These are phyloP conservation scores for Apamea epomidion DNA, from an alignment of 2,888 invertebrate genomes.

Conservation along the genomic window DNA sequence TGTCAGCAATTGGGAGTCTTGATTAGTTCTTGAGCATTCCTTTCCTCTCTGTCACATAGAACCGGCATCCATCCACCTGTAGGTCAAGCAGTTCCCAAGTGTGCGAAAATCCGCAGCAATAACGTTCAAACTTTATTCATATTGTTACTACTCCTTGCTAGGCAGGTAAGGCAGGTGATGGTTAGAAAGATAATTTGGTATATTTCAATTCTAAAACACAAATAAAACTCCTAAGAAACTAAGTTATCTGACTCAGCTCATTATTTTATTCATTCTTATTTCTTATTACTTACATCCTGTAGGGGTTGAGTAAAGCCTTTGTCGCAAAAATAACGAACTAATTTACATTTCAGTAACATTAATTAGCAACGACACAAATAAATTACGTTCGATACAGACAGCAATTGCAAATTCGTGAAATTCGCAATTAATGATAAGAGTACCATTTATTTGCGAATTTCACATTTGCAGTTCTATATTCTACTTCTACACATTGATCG, in stretches of 20 bases:
- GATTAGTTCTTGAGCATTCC: neutral
- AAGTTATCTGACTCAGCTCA: neutral
- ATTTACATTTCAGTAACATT: slow-evolving; percentile 43
- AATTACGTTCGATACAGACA: slow-evolving; percentile 8
- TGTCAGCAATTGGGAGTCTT: neutral
- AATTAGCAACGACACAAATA: slow-evolving; percentile 42
- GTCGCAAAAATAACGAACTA: slow-evolving; percentile 43
- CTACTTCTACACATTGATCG: neutral
- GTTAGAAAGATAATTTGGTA: neutral
- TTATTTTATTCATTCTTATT: slow-evolving; percentile 4
- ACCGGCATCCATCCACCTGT: neutral
- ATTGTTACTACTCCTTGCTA: neutral
- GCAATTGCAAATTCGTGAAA: neutral
- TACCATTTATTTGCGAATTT: slow-evolving; percentile 44
- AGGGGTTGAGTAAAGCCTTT: neutral
- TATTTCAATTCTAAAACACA: neutral
- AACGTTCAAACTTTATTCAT: neutral
- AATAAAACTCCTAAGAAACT: neutral
- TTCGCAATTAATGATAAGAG: neutral
- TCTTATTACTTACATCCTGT: slow-evolving; percentile 29
- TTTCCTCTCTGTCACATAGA: neutral
- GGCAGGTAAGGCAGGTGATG: neutral
- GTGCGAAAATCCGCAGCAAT: neutral
- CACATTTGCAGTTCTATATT: slow-evolving; percentile 8
- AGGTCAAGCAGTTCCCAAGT: neutral